Conservation (phyloP, 2,888 invertebrate species). For the Sialis fuliginosa region DNA sequence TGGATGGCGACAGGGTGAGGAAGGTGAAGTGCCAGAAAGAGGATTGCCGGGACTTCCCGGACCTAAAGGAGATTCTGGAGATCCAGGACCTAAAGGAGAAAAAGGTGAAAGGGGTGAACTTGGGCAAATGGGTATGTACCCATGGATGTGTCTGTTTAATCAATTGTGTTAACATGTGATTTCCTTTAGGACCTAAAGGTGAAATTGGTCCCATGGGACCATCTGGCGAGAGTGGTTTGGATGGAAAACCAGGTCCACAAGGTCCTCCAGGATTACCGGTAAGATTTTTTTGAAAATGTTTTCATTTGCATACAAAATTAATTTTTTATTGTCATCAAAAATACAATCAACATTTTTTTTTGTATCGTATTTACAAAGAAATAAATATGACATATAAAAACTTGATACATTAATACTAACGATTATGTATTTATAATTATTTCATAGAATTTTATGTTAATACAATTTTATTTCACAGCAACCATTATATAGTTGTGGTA, state of each 20-base stretch:
- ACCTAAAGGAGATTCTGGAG: constrained; percentile 35
- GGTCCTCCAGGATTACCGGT: constrained; percentile 75
- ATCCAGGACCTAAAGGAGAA: constrained; percentile 28
- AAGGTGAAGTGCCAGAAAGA: constrained; percentile 36
- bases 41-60: constrained; percentile 51
- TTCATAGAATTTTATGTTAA: too few relatives aligned
- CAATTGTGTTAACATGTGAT: background rate
- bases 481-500: too few relatives aligned
- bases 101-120: constrained; percentile 30
- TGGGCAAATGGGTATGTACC: constrained; percentile 28
- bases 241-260: constrained; percentile 68
- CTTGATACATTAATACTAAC: too few relatives aligned
- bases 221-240: constrained; percentile 53
- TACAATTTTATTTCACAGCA: too few relatives aligned
- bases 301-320: background rate
- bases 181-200: constrained; percentile 48
- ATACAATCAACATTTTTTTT: background rate
- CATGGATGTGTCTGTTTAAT: background rate
- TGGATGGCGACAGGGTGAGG: constrained; percentile 30
- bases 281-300: constrained; percentile 18
- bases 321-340: background rate
- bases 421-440: too few relatives aligned
- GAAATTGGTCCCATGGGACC: constrained; percentile 59
- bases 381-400: too few relatives aligned
- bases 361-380: constrained; percentile 2